These are phyloP conservation scores for Ciona savignyi DNA, from an alignment of 23 tunicate species.

Conservation along the genomic window DNA sequence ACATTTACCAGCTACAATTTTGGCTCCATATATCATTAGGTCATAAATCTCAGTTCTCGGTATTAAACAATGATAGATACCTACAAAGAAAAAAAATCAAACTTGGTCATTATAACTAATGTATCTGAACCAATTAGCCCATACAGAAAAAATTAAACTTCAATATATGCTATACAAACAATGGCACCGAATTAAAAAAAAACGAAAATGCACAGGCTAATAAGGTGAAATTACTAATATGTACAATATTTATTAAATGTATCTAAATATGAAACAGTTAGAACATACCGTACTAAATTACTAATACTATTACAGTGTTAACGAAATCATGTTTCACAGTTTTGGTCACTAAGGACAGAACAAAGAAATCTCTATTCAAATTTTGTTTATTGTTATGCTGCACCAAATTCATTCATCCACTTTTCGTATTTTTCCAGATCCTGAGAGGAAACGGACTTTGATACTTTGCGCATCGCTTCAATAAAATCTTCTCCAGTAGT, in stretches of 20 bases:
- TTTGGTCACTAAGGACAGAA: not conserved
- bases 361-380: not conserved
- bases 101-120: no score
- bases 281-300: not conserved
- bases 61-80: not conserved
- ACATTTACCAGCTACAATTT: not conserved
- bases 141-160: no score
- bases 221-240: no score
- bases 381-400: conserved; percentile 49
- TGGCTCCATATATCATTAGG: not conserved
- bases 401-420: conserved; percentile 94
- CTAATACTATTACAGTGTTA: not conserved
- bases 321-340: not conserved
- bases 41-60: not conserved
- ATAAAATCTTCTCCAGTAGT: conserved; percentile 84
- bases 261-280: not conserved
- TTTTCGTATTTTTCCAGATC: conserved; percentile 82
- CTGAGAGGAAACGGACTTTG: conserved; percentile 80
- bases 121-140: no score
- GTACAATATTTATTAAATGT: no score
- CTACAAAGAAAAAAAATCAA: no score
- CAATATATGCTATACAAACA: no score
- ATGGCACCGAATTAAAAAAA: no score
- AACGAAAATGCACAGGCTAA: no score
- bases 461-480: conserved; percentile 64